Conservation (phyloP, 2,797 vertebrate genomes). For the Pipistrellus nathusii region DNA sequence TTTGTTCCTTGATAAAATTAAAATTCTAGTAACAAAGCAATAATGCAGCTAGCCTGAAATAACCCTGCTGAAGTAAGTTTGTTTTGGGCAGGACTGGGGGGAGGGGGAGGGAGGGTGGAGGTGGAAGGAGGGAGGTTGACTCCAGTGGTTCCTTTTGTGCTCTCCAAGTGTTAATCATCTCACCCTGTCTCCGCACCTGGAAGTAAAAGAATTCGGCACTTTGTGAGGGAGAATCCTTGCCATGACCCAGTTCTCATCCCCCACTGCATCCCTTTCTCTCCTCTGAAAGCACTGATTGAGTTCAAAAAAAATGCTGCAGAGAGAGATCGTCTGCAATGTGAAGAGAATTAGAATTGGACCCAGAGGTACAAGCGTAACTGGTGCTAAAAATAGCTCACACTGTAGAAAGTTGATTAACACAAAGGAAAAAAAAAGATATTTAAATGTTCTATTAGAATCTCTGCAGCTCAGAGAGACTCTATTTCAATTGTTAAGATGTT, state of each 20-base stretch:
- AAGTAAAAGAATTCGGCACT: constrained; percentile 60
- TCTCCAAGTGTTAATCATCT: constrained; percentile 47
- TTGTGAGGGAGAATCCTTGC: constrained; percentile 56
- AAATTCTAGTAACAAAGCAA: not conserved
- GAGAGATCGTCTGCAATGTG: constrained; percentile 33
- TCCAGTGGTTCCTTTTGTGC: constrained; percentile 45
- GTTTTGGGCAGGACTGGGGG: not conserved
- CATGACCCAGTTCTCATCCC: constrained; percentile 75
- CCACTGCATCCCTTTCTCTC: constrained; percentile 46
- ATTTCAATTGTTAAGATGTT: constrained; percentile 63
- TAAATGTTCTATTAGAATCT: constrained; percentile 60
- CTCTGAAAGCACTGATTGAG: constrained; percentile 80
- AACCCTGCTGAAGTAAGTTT: not conserved
- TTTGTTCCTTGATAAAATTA: constrained; percentile 9
- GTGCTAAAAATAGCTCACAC: constrained; percentile 71
- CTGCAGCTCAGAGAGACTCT: constrained; percentile 47
- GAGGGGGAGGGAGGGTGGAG: no score
- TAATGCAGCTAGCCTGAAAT: not conserved
- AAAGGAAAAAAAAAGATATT: constrained; percentile 33
- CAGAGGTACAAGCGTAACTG: constrained; percentile 65
- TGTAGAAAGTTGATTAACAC: constrained; percentile 70
- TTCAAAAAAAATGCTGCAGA: constrained; percentile 57
- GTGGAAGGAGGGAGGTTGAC: not conserved
- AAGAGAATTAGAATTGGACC: constrained; percentile 71
- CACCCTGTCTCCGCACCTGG: constrained; percentile 67